A percentile compares a stretch with the other conserved stretches of the same genome.
Conservation (phyloP, 2,888 invertebrate genomes). For the Tachystola acroxantha region DNA sequence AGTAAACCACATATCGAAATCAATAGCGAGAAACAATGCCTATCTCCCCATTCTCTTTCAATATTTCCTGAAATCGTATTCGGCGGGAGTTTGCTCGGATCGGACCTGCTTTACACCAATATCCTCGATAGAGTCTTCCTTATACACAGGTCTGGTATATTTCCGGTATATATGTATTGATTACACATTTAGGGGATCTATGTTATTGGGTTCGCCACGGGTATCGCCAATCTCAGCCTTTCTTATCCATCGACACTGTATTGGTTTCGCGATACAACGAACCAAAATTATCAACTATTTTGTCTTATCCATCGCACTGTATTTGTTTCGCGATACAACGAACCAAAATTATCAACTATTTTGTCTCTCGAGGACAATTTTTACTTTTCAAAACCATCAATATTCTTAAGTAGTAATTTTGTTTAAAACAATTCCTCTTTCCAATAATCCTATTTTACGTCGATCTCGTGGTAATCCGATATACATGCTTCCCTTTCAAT, state of each 20-base stretch:
- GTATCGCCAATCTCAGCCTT: constrained; percentile 41
- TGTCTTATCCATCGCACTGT: too few relatives aligned
- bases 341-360: constrained; percentile 42
- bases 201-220: constrained; percentile 44
- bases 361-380: constrained; percentile 31
- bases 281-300: constrained; percentile 43
- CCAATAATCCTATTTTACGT: constrained; percentile 24
- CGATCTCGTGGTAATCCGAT: constrained; percentile 11
- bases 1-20: not conserved
- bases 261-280: constrained; percentile 40
- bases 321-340: constrained; percentile 42
- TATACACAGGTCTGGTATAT: constrained; percentile 25
- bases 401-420: constrained; percentile 20
- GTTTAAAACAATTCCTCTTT: constrained; percentile 25
- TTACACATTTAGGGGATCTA: constrained; percentile 38
- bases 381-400: constrained; percentile 28
- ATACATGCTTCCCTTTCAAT: constrained; percentile 13
- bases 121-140: constrained; percentile 39
- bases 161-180: constrained; percentile 27
- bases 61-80: constrained; percentile 38
- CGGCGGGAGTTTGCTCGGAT: constrained; percentile 32
- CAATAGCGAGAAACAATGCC: constrained; percentile 21
- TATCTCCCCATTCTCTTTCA: constrained; percentile 27
- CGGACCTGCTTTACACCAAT: constrained; percentile 41
- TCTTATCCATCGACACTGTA: constrained; percentile 57